A percentile compares a stretch with the other conserved stretches of the same genome.
Evolutionary conservation across 37 sponge, comb jelly and placozoan species (phyloP).

Genomic region (Oscarella lobularis): DNA sequence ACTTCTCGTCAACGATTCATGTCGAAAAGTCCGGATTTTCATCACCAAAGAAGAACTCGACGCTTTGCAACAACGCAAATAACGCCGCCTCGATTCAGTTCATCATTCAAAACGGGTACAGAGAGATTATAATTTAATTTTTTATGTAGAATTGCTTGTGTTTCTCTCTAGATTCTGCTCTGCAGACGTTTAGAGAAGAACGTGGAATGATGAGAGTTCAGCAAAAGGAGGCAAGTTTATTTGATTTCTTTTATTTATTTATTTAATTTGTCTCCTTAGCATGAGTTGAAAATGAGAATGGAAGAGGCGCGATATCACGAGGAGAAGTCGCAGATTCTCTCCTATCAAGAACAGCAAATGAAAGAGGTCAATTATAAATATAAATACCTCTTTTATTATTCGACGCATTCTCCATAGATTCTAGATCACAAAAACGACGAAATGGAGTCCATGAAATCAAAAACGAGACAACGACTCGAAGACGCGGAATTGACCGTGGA

Average conservation of each 20-base stretch:
- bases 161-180: background rate
- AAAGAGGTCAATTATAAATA: background rate
- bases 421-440: background rate
- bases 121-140: too few relatives aligned
- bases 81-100: too few relatives aligned
- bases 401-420: background rate
- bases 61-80: too few relatives aligned
- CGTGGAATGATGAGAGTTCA: background rate
- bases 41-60: too few relatives aligned
- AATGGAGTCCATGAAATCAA: background rate
- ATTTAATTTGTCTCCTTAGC: background rate
- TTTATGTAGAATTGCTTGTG: too few relatives aligned
- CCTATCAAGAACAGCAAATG: background rate
- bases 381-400: background rate
- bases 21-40: too few relatives aligned
- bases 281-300: background rate
- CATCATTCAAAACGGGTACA: too few relatives aligned
- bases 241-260: background rate
- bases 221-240: background rate
- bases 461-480: background rate
- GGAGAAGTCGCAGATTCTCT: background rate
- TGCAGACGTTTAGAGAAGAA: background rate
- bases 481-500: background rate
- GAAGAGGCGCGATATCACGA: background rate
- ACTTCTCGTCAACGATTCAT: too few relatives aligned